Evolutionary conservation across 1,140 invertebrate genomes (phyloP), one percentile per base, ranked within the genome.

Genomic region (Pogonomyrmex barbatus): DNA sequence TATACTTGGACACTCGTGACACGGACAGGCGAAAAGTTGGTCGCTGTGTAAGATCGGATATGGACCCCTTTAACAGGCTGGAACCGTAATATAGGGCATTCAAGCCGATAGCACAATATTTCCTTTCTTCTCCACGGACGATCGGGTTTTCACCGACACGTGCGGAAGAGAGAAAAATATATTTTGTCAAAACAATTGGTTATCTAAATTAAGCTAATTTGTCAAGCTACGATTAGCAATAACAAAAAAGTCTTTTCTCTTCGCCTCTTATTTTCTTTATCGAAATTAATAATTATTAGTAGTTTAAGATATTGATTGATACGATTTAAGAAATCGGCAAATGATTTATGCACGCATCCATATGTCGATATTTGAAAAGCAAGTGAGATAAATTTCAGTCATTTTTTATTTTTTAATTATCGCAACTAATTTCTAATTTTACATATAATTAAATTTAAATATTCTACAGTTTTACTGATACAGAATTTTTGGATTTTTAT

Each of bases 21-120:
- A 14, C 10, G 33, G 42, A 67, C 12, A 0, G n/a, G 12, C 63
- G 45, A 73, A 73, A 62, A 65, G 47, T 85, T 76, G 81, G 68
- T 4, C 73, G 45, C 52, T 67, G 50, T 62, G 62, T 67, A 81
- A 89, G 91, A 92, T 91, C 84, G 89, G 86, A 92, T 92, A 91
- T 93, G 91, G 92, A 92, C 91, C 92, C 90, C 93, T 94, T 94
- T 94, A 94, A 94, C 91, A 86, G 88, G 89, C 89, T 90, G 89
- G 83, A 93, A 91, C 88, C 87, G 90, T 92, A 94, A 94, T 94
- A 90, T 93, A 87, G 93, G 91, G 76, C 92, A 93, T 94, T 94
- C 89, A 94, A 94, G 93, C 93, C 85, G 94, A 94, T 94, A 93
- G 92, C 42, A 91, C 92, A 60, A 88, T 92, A 92, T 90, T 86